Evolutionary conservation across 2,797 vertebrate species (phyloP), one percentile per base, ranked within the genome.

Genomic region (Huso huso): DNA sequence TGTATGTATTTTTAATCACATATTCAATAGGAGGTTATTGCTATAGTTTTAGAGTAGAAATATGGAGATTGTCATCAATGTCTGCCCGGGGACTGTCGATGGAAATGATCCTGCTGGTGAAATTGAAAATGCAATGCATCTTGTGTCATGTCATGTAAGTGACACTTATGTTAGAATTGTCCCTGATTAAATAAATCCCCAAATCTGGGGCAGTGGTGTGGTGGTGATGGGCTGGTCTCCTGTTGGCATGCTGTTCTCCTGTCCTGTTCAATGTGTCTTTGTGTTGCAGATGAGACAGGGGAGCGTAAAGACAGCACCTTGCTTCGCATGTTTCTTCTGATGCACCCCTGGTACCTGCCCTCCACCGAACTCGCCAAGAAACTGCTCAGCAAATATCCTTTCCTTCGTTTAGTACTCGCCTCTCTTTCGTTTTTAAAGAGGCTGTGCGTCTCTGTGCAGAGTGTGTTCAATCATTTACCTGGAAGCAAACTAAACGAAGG

Each of bases 331-430:
- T 94, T 96, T 64, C 89, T 96, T 58, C 94, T 94, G 93, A 95
- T 96, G 94, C 93, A 96, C 55, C 90, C 93, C 4, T 96, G 94
- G 94, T 96, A 94, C 78, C 90, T 94, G 59, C 88, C 93, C 2
- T 95, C 94, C 1, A 83, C 88, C 0, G 87, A 94, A 53, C 82
- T 96, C 83, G 92, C 93, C 0, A 91, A 90, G 50, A 93, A 91
- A 67, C 88, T 96, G 0, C 90, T 92, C 69, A 78, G 84, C 10
- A 89, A 92, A 93, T 95, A 96, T 95, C 92, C 91, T 92, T 90
- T 50, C 13, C 15, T 37, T 55, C 9, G 9, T 55, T 55, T 55
- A 7, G n/a, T 3, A 4, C 2, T 3, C 23, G 15, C 23, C 23
- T 37, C 23, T 37, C 23, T 37, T 3, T 37, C 23, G 23, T 37